Evolutionary conservation across 1,140 invertebrate species (phyloP).

Genomic region (Polypedilum vanderplanki): DNA sequence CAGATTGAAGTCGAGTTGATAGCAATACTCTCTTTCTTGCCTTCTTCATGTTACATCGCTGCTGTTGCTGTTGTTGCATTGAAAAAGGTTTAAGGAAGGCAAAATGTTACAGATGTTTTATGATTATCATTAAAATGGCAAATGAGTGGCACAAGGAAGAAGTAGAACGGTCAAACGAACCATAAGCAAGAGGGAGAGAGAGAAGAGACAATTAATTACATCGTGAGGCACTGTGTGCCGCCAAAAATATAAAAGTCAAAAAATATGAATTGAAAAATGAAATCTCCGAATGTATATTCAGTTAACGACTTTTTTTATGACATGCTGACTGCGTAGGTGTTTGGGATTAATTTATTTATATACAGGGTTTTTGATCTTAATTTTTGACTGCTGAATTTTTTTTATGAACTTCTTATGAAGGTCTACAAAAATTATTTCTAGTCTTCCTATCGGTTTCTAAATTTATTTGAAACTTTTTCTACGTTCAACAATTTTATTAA

Average conservation of each 20-base stretch:
- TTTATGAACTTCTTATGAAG: too few species aligned
- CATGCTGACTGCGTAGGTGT: neutral
- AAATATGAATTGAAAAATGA: neutral
- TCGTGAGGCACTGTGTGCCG: neutral
- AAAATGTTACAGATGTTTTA: slow-evolving; percentile 7
- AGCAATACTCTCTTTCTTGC: neutral
- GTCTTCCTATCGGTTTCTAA: too few species aligned
- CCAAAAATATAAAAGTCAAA: too few species aligned
- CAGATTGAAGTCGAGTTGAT: neutral
- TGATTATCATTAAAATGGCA: slow-evolving; percentile 18
- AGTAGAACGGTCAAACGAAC: neutral
- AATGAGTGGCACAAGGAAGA: slow-evolving; percentile 4
- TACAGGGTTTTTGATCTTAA: too few species aligned
- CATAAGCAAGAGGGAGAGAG: neutral
- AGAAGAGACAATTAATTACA: neutral
- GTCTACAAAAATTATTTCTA: too few species aligned
- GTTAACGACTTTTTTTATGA: slow-evolving; percentile 12
- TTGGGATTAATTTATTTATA: neutral
- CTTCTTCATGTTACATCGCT: too few species aligned
- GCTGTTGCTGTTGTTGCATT: too few species aligned
- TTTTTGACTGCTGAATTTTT: too few species aligned
- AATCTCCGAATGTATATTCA: neutral
- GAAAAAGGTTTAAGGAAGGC: neutral
- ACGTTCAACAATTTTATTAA: too few species aligned
- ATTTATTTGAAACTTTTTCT: too few species aligned